Evolutionary conservation across 2,113 vertebrate genomes (phyloP), one percentile per base, ranked within the genome.

Genomic region (Halichoeres trimaculatus): DNA sequence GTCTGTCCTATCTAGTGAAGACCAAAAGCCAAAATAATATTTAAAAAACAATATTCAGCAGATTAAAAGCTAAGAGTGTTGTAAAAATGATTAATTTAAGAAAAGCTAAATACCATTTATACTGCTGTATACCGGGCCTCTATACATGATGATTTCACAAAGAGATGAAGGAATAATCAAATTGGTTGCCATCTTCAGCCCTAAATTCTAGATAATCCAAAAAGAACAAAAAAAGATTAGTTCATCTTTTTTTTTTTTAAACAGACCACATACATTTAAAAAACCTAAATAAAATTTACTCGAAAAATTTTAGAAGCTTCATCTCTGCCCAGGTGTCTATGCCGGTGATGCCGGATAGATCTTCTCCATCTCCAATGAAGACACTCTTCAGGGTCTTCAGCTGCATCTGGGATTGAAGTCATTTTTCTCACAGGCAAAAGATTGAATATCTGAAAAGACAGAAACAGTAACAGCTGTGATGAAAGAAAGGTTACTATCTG

Each of bases 141-240:
- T 78, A 38, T 56, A 86, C 0, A 1, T 22, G 10, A 91, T 30
- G 30, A n/a, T n/a, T n/a, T n/a, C 23, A 17, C 90, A 92, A 1
- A 75, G 8, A 5, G 90, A 86, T 3, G 63, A 0, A 63, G 10
- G 22, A 8, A 86, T 43, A 2, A 59, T 0, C 53, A 93, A 17
- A 76, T 93, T 93, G 51, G 92, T 93, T 12, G 68, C 86, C 72
- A 92, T 85, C 79, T 97, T 96, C 83, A 98, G 70, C 55, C 96
- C 96, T 59, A 94, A 74, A 19, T 26, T 67, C 96, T 98, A 74
- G 64, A 90, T 26, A 78, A 90, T 24, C 19, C 3, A 30, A 30
- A 6, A 30, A 6, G 30, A 30, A 30, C 6, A 30, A 30, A 30
- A 30, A 30, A 30, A n/a, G n/a, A n/a, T n/a, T n/a, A n/a, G 30